Evolutionary conservation across 2,888 invertebrate genomes (phyloP).

Genomic region (Aleiodes testaceus): DNA sequence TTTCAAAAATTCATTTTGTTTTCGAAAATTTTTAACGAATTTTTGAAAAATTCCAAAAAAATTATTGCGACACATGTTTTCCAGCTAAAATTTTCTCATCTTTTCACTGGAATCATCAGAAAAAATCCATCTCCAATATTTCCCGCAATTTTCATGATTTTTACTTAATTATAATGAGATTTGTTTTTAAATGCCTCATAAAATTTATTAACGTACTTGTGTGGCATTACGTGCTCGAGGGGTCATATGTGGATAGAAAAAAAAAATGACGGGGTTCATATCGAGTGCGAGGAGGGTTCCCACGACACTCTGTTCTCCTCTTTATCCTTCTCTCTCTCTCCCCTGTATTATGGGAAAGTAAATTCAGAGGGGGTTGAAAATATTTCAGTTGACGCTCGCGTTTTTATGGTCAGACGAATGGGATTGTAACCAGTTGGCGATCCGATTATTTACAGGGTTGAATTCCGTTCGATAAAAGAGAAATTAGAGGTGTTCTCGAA

Average conservation of each 20-base stretch:
- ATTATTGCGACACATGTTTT: too few relatives aligned
- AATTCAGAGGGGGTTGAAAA: constrained; percentile 51
- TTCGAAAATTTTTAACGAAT: too few relatives aligned
- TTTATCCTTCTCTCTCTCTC: constrained; percentile 17
- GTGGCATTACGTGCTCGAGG: constrained; percentile 1
- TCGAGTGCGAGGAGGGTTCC: constrained; percentile 64
- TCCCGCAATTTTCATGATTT: too few relatives aligned
- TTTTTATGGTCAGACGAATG: constrained; percentile 10
- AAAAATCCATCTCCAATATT: too few relatives aligned
- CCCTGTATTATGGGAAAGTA: constrained; percentile 60
- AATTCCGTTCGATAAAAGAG: neutral
- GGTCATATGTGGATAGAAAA: constrained; percentile 35
- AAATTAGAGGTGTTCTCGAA: too few relatives aligned
- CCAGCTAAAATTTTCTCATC: too few relatives aligned
- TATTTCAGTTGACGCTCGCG: constrained; percentile 24
- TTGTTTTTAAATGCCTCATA: neutral
- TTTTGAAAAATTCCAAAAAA: too few relatives aligned
- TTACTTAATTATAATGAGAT: too few relatives aligned
- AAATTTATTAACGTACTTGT: constrained; percentile 20
- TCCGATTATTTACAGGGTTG: neutral
- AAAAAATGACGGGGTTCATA: constrained; percentile 61
- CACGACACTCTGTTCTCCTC: constrained; percentile 59
- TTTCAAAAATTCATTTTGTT: too few relatives aligned
- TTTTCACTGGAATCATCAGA: too few relatives aligned
- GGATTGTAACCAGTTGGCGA: constrained; percentile 24